Evolutionary conservation across 2,888 invertebrate genomes (phyloP).

Genomic region (Rhingia campestris): DNA sequence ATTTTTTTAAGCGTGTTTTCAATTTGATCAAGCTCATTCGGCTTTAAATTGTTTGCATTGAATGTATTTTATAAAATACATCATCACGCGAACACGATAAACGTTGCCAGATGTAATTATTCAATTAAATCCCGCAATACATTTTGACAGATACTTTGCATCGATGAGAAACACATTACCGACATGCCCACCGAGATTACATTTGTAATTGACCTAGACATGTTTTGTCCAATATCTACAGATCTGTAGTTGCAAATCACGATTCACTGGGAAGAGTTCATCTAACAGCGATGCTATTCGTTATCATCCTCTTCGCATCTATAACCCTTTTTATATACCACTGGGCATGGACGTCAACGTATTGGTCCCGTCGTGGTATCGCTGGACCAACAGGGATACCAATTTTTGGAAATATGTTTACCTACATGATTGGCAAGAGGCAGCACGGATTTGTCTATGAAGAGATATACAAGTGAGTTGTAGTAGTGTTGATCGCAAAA

Average conservation of each 20-base stretch:
- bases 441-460: slow-evolving; percentile 78
- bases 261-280: slow-evolving; percentile 1
- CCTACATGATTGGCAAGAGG: slow-evolving; percentile 74
- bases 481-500: not conserved
- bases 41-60: too few species aligned
- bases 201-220: not conserved
- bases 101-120: slow-evolving; percentile 17
- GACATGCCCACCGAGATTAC: slow-evolving; percentile 7
- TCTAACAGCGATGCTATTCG: slow-evolving; percentile 18
- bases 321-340: slow-evolving; percentile 20
- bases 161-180: slow-evolving; percentile 34
- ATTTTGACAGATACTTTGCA: slow-evolving; percentile 18
- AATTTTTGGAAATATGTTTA: slow-evolving; percentile 78
- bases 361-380: slow-evolving; percentile 77
- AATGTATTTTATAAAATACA: not conserved
- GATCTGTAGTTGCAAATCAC: slow-evolving; percentile 20
- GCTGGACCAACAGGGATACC: slow-evolving; percentile 76
- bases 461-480: slow-evolving; percentile 77
- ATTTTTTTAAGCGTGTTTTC: too few species aligned
- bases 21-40: too few species aligned
- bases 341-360: slow-evolving; percentile 73
- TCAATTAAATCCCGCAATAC: slow-evolving; percentile 19
- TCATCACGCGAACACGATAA: not conserved
- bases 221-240: not conserved
- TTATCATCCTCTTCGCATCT: slow-evolving; percentile 16